Evolutionary conservation across 2,797 vertebrate genomes (phyloP).

Genomic region (Ctenopoma multispine): DNA sequence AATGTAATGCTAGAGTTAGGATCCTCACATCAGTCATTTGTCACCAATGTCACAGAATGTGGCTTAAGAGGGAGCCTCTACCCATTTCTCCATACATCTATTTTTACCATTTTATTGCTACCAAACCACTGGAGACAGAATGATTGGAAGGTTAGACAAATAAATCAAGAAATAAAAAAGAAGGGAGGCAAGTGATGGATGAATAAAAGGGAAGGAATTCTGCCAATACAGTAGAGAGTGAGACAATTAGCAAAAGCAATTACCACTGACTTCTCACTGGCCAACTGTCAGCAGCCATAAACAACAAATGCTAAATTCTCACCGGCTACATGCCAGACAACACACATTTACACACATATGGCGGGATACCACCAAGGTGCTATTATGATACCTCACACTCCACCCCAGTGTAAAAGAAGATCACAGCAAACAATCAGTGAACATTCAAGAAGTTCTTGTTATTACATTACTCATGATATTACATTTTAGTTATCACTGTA

Average conservation of each 20-base stretch:
- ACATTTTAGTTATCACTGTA: neutral
- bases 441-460: neutral
- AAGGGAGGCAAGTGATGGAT: conserved; percentile 12
- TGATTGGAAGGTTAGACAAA: conserved; percentile 61
- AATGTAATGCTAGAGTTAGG: conserved; percentile 44
- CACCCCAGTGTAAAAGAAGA: conserved; percentile 54
- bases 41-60: conserved; percentile 76
- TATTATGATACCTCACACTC: conserved; percentile 58
- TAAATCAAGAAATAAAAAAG: conserved; percentile 47
- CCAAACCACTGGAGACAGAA: conserved; percentile 51
- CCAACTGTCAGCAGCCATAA: conserved; percentile 71
- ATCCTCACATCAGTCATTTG: conserved; percentile 76
- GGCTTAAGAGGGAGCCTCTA: conserved; percentile 69
- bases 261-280: conserved; percentile 46
- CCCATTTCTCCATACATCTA: conserved; percentile 61
- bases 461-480: neutral
- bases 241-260: conserved; percentile 9
- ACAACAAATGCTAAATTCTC: conserved; percentile 50
- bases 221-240: conserved; percentile 1
- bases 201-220: conserved; percentile 34
- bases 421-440: conserved; percentile 27
- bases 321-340: conserved; percentile 56
- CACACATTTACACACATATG: conserved; percentile 52
- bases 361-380: conserved; percentile 64
- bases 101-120: conserved; percentile 77